Evolutionary conservation across 2,888 invertebrate species (phyloP).

Genomic region (Aporophyla lueneburgensis): DNA sequence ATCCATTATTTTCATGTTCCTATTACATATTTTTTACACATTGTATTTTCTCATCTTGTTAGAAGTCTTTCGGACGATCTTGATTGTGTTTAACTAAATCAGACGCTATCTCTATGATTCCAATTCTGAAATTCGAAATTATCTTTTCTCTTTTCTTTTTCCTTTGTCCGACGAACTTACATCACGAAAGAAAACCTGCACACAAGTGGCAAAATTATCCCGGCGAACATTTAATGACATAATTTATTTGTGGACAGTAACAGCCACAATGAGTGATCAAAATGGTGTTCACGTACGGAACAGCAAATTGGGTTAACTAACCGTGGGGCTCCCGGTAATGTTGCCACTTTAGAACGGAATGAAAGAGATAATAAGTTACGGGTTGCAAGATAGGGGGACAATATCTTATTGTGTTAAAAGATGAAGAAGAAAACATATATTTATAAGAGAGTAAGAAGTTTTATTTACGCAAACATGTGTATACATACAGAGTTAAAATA

Average conservation of each 20-base stretch:
- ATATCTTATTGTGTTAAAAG: not conserved
- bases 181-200: not conserved
- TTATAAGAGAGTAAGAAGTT: too few relatives aligned
- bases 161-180: not conserved
- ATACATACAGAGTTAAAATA: too few relatives aligned
- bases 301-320: conserved; percentile 66
- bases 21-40: too few relatives aligned
- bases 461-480: too few relatives aligned
- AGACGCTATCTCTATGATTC: too few relatives aligned
- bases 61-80: too few relatives aligned
- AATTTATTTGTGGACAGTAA: conserved; percentile 54
- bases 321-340: conserved; percentile 32
- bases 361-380: not conserved
- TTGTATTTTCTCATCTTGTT: too few relatives aligned
- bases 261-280: conserved; percentile 56
- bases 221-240: conserved; percentile 45
- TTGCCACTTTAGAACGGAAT: conserved; percentile 29
- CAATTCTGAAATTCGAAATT: too few relatives aligned
- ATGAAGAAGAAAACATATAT: not conserved
- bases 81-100: too few relatives aligned
- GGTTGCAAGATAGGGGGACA: not conserved
- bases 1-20: too few relatives aligned
- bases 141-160: not conserved
- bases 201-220: conserved; percentile 39
- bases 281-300: conserved; percentile 55